Base-by-base conservation (phyloP, 2,113 vertebrate species). In the Callorhinus ursinus region DNA sequence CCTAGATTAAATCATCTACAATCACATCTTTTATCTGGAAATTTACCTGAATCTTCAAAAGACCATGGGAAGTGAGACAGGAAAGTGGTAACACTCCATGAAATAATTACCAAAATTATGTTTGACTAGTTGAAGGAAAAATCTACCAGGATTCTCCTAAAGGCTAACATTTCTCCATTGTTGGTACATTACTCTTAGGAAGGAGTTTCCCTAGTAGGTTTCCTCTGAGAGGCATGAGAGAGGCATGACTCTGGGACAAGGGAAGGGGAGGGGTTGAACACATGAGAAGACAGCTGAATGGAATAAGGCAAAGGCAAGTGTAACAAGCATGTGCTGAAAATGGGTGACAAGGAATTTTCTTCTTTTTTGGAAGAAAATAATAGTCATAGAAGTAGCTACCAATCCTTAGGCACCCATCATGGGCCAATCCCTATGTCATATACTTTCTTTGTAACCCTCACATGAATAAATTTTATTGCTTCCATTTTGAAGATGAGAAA, bases 21-120 rank as follows among this genome's bases (percentile, higher is more conserved):
- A 31, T 65, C 12, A 28, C 10, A 51, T n/a, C 49, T 57, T 96
- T 93, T 80, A 63, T 51, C 18, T 59, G 7, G n/a, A 95, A 91
- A 93, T 91, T 42, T 72, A 86, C 14, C 53, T 72, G 49, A 91
- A 51, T 91, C 92, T 79, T 96, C 65, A 86, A 90, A 95, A 94
- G 42, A 69, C 1, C 2, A 26, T 19, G 26, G 22, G 59, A 96
- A 59, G 4, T 16, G 7, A 88, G 49, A 92, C 33, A 74, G 15
- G 46, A 93, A 49, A 97, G 13, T 46, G 28, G 26, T 74, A 93
- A 15, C 7, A 92, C 33, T 14, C n/a, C 9, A 33, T 46, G 26
- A 95, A 96, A 93, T 67, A 22, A 22, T 83, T 39, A 76, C 19
- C 76, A 89, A 89, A 86, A 77, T 88, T 55, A 16, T 57, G 14